Conservation (phyloP, 2,888 invertebrate species). For the Euspilapteryx auroguttella region DNA sequence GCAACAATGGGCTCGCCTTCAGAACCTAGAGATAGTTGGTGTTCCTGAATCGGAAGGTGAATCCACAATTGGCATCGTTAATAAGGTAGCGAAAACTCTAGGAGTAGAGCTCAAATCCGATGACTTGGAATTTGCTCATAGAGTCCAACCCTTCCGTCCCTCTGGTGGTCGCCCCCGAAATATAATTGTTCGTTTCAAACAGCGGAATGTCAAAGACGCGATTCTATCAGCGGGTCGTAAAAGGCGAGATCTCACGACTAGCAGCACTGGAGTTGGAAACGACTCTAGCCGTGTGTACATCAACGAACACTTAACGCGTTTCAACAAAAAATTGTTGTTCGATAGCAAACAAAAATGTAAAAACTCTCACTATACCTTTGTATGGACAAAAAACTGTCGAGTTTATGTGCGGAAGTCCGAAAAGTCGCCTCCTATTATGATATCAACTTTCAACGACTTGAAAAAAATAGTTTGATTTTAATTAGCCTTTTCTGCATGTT, state of each 20-base stretch:
- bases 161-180: not conserved
- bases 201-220: not conserved
- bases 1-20: constrained; percentile 7
- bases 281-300: not conserved
- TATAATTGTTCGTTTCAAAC: not conserved
- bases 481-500: no score
- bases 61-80: constrained; percentile 3
- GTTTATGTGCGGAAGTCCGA: not conserved
- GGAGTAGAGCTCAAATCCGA: constrained; percentile 5
- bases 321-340: not conserved
- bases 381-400: not conserved
- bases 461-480: no score
- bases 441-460: no score
- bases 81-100: constrained; percentile 2
- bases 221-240: not conserved
- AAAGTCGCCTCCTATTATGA: not conserved
- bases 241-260: not conserved
- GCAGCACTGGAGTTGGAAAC: not conserved
- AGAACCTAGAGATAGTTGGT: constrained; percentile 8
- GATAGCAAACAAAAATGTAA: not conserved
- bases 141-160: constrained; percentile 5
- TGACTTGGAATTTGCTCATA: constrained; percentile 7
- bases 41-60: constrained; percentile 6
- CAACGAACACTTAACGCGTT: not conserved
- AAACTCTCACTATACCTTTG: not conserved